Evolutionary conservation across 2,113 vertebrate species (phyloP).

Genomic region (Psammodynastes pulverulentus): DNA sequence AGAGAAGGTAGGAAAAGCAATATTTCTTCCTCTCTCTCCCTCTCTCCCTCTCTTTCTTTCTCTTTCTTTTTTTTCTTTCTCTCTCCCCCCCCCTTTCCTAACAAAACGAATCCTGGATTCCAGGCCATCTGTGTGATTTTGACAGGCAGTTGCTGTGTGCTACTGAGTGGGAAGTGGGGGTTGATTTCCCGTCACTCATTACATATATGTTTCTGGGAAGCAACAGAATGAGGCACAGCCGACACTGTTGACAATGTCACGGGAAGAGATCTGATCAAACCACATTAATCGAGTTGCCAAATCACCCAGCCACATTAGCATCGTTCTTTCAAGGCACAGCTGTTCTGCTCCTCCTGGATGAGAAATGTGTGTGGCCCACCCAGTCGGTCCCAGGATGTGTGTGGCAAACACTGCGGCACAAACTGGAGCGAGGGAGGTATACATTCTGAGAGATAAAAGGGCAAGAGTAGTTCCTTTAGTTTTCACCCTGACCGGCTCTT

Average conservation of each 20-base stretch:
- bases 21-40: neutral
- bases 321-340: neutral
- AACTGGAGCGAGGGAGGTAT: slow-evolving; percentile 1
- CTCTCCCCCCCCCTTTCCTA: neutral
- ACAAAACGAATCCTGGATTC: slow-evolving; percentile 31
- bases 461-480: neutral
- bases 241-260: neutral
- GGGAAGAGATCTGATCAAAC: neutral
- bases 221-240: slow-evolving; percentile 26
- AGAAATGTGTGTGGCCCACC: neutral
- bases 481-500: slow-evolving; percentile 1
- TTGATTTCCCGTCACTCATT: neutral
- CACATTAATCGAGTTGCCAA: slow-evolving; percentile 9
- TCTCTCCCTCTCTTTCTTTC: no score
- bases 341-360: neutral
- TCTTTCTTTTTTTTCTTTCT: neutral
- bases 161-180: neutral
- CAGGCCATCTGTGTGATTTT: slow-evolving; percentile 14
- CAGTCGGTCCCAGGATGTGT: neutral
- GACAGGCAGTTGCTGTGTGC: slow-evolving; percentile 10
- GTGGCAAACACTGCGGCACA: neutral
- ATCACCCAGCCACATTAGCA: neutral
- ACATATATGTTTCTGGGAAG: slow-evolving; percentile 16
- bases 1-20: slow-evolving; percentile 31
- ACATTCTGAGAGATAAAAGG: slow-evolving; percentile 18